These are phyloP conservation scores for Coenonympha arcania DNA, from an alignment of 2,888 invertebrate genomes.

Conservation along the genomic window DNA sequence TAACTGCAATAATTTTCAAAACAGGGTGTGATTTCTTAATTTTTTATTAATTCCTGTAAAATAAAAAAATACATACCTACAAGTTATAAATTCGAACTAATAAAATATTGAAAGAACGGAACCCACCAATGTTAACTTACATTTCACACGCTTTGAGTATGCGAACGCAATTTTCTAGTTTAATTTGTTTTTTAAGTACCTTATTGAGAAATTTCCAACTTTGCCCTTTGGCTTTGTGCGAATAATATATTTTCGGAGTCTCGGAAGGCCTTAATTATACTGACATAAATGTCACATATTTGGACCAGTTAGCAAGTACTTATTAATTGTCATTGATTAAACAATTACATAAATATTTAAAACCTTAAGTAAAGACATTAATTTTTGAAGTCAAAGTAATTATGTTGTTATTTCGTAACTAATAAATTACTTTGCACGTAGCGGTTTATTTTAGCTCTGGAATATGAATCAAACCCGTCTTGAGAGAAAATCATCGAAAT, in stretches of 20 bases:
- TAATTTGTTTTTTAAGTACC: slow-evolving; percentile 7
- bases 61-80: no score
- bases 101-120: slow-evolving; percentile 7
- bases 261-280: slow-evolving; percentile 16
- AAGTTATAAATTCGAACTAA: background rate
- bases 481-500: no score
- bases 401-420: no score
- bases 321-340: background rate
- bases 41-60: no score
- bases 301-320: slow-evolving; percentile 18
- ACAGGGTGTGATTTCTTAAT: no score
- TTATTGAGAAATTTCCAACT: slow-evolving; percentile 15
- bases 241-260: slow-evolving; percentile 5
- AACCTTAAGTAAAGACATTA: background rate
- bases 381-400: background rate
- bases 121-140: slow-evolving; percentile 4
- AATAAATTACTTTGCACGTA: no score
- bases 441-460: no score
- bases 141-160: slow-evolving; percentile 10
- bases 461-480: no score
- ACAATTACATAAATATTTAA: background rate
- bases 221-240: slow-evolving; percentile 22
- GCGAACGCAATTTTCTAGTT: slow-evolving; percentile 10
- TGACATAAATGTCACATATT: slow-evolving; percentile 19
- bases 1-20: no score